Base-by-base conservation (phyloP, 2,113 vertebrate genomes). In the Cavia porcellus region DNA sequence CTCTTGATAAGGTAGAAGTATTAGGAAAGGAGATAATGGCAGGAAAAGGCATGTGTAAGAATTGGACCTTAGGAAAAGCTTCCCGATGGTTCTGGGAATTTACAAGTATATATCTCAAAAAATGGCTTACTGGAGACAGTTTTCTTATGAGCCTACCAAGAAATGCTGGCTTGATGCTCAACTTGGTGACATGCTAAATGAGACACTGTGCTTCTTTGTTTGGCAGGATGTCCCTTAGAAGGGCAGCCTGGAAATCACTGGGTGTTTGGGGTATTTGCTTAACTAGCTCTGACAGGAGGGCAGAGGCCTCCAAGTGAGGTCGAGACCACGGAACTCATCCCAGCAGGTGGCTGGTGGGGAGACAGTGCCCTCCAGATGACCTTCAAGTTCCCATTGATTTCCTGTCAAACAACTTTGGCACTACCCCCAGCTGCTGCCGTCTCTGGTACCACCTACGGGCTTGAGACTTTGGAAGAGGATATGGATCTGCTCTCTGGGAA, bases 201-300 rank as follows among this genome's bases (percentile, higher is more conserved):
- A 94, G 38, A 75, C 77, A n/a, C 66, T 15, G 70, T n/a, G 50
- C 82, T 77, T 84, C 82, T 97, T 95, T 95, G 89, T 96, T 91
- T 22, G 45, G 35, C 79, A 32, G 74, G 52, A 50, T 90, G 82
- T 92, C 92, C 79, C 85, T 95, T 62, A 7, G 80, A 94, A 97
- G 93, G 80, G 77, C 13, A 0, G 87, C 84, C 89, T 24, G 50
- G 94, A 96, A 90, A 88, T 95, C 92, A 28, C 66, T 90, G 80
- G 66, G 80, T 83, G 77, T 90, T 79, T 68, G 42, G 92, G 85
- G 66, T 25, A 22, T 94, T 95, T 94, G 94, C 94, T 91, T 97
- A 98, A 98, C 96, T 66, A 95, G 35, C 72, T 96, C 85, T 98
- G 98, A 97, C 97, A 98, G 93, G 97, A 98, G 96, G 95, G 95